A percentile compares a stretch with the other conserved stretches of the same genome.
Evolutionary conservation across 2,797 vertebrate genomes (phyloP).

Genomic region (Todus mexicanus): DNA sequence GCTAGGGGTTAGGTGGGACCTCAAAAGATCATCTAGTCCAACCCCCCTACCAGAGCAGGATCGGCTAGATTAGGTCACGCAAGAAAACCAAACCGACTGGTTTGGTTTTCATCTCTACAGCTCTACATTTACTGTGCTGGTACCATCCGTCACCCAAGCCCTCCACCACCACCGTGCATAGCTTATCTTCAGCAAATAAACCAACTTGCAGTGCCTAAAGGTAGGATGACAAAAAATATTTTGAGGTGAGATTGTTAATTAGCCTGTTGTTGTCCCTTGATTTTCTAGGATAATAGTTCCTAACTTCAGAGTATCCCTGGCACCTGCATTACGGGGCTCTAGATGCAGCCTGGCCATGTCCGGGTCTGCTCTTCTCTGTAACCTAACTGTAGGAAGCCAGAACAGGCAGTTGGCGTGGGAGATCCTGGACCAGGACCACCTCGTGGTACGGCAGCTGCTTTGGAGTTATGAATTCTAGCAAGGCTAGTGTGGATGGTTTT

Average conservation of each 20-base stretch:
- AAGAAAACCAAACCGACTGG: too few species aligned
- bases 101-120: not conserved
- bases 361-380: not conserved
- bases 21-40: too few species aligned
- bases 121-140: rapidly evolving
- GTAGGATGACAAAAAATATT: not conserved
- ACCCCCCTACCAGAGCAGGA: too few species aligned
- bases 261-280: not conserved
- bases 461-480: not conserved
- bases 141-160: rapidly evolving
- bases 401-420: not conserved
- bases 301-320: not conserved
- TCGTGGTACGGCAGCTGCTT: not conserved
- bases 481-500: not conserved
- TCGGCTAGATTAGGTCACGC: too few species aligned
- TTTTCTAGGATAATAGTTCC: not conserved
- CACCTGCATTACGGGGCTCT: not conserved
- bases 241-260: not conserved
- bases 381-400: not conserved
- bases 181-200: not conserved
- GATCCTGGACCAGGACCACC: not conserved
- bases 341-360: not conserved
- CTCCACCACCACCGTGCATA: too few species aligned
- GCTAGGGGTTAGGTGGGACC: too few species aligned
- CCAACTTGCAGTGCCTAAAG: not conserved